Percentiles rank a stretch among this genome's conserved stretches.
These are phyloP conservation scores for Pseudorasbora parva DNA, from an alignment of 2,113 vertebrate species.

Conservation along the genomic window DNA sequence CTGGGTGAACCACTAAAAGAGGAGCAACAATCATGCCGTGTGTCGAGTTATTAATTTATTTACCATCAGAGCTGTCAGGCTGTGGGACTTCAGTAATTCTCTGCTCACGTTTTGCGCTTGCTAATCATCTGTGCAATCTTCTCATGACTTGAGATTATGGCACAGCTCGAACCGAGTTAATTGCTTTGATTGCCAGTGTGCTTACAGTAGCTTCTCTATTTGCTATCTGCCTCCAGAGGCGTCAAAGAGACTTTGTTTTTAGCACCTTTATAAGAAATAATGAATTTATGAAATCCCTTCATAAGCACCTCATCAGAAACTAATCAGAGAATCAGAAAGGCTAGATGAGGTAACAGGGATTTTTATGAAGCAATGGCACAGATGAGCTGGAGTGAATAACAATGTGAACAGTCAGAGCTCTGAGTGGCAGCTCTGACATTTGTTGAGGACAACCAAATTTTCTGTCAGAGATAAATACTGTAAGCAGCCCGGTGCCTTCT, in stretches of 20 bases:
- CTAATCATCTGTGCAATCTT: constrained; percentile 45
- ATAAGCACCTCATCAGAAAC: constrained; percentile 47
- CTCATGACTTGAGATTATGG: constrained; percentile 40
- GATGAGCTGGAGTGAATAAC: constrained; percentile 45
- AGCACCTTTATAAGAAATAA: constrained; percentile 35
- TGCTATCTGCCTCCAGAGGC: not conserved
- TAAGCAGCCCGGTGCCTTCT: constrained; percentile 12
- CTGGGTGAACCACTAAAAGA: constrained; percentile 12
- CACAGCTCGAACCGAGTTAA: constrained; percentile 16
- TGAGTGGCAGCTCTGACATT: constrained; percentile 62
- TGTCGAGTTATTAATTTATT: not conserved
- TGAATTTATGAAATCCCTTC: constrained; percentile 47
- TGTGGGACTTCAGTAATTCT: constrained; percentile 16
- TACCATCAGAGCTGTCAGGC: constrained; percentile 23
- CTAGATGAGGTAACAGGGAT: constrained; percentile 44
- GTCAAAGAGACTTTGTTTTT: constrained; percentile 12
- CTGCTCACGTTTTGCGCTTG: constrained; percentile 19
- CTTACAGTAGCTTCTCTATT: constrained; percentile 26
- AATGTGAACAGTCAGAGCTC: constrained; percentile 22
- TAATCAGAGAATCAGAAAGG: constrained; percentile 38
- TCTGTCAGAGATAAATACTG: constrained; percentile 52
- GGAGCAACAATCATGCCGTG: not conserved
- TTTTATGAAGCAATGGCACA: constrained; percentile 24
- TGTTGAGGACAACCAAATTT: constrained; percentile 53
- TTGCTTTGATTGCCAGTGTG: constrained; percentile 30